Conservation (phyloP, 2,888 invertebrate genomes). For the Hirtodrosophila duncani region DNA sequence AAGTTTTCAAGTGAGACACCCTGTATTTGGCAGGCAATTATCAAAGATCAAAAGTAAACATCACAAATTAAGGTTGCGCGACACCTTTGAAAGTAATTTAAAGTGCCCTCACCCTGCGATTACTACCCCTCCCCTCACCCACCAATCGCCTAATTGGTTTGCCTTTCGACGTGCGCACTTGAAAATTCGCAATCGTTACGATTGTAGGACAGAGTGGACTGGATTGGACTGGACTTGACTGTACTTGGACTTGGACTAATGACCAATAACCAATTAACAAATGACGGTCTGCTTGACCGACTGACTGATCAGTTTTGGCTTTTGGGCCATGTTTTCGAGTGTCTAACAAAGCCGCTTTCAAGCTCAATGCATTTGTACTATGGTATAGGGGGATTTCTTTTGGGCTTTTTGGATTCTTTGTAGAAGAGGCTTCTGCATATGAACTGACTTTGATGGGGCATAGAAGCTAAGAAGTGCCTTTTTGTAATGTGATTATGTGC, state of each 20-base stretch:
- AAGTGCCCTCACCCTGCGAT: constrained; percentile 15
- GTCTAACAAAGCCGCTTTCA: constrained; percentile 55
- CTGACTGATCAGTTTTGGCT: no score
- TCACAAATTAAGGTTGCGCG: constrained; percentile 38
- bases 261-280: no score
- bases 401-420: constrained; percentile 18
- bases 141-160: constrained; percentile 59
- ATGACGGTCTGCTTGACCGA: no score
- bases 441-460: no score
- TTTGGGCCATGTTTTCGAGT: constrained; percentile 60
- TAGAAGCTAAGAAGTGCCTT: no score
- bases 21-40: constrained; percentile 41
- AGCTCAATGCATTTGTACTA: no score
- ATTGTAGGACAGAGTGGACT: no score
- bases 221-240: no score
- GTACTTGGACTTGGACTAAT: no score
- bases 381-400: constrained; percentile 15
- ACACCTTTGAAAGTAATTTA: constrained; percentile 57
- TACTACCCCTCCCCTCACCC: no score
- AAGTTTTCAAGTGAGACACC: constrained; percentile 24
- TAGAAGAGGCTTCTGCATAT: neutral
- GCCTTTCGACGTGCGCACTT: constrained; percentile 39
- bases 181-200: constrained; percentile 14
- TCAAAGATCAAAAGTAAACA: constrained; percentile 45
- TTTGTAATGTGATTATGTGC: no score